Evolutionary conservation across 92 coral and sea anemone species (phyloP), one percentile per base, ranked within the genome.

Genomic region (Galaxea fascicularis): DNA sequence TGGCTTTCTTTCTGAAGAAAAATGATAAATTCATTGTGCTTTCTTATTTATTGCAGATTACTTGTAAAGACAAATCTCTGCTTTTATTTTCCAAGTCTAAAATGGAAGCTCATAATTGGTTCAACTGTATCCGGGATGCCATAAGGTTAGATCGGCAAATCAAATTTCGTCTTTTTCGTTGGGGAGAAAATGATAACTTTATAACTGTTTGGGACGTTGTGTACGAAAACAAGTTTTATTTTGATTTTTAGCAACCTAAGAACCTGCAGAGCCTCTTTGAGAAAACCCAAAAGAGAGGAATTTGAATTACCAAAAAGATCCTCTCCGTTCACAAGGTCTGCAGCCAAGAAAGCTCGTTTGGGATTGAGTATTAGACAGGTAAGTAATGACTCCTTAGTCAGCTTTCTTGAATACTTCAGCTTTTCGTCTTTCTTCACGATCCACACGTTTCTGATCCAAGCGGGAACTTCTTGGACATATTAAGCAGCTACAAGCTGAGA

Each of bases 51-150:
- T 25, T 44, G 3, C 88, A 96, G 99, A 86, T 96, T 29, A 93
- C 94, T 13, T 96, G 95, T 56, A 86, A 90, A 74, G 99, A 91
- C 63, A 96, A 95, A 79, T 85, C 98, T 4, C 77, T 96, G 78
- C 87, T 96, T 70, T 68, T 96, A 86, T 96, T 90, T 59, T 96
- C 99, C 75, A 92, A 90, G 78, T 94, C 99, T 16, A 96, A 80
- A 52, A 85, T 85, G 22, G 99, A 92, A 52, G 99, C 99, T 11
- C 78, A 84, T 16, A 77, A 95, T 0, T 96, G 99, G 99, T 82
- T 96, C 25, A 83, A 78, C 7, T 91, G 91, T 24, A 96, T 96
- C 49, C 74, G 86, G 20, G 94, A 90, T 25, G 96, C 98, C 6
- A 96, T 86, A 47, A 91, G 93, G 98, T 94, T 30, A 83, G 90